phyloP scores from a whole-genome alignment of 2,797 vertebrate genomes.

The Enteromius afrohamiltoni region DNA sequence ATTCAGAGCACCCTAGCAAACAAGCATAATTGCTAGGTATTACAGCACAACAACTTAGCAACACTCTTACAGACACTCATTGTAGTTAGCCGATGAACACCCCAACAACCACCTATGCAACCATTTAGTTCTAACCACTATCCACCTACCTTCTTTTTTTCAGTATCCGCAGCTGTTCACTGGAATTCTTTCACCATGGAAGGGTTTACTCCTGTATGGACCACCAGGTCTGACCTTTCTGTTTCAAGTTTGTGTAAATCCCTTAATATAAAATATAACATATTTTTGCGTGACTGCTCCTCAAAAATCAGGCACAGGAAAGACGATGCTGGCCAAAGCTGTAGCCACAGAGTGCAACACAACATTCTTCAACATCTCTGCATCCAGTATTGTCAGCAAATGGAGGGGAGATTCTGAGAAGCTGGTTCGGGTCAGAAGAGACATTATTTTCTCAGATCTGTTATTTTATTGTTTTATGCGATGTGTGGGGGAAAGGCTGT shows the following conservation, averaged over 20 bases:
- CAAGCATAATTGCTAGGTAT: no score
- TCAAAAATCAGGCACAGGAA: constrained; percentile 87
- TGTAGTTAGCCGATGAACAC: no score
- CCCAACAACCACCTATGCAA: not conserved
- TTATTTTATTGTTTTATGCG: constrained; percentile 14
- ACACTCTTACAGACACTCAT: not conserved
- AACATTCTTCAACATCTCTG: constrained; percentile 98
- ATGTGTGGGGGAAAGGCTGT: not conserved
- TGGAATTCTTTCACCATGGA: constrained; percentile 95
- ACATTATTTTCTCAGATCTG: not conserved
- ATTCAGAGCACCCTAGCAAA: not conserved
- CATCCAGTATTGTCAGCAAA: constrained; percentile 97
- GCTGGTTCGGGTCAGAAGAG: constrained; percentile 86
- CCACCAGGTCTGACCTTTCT: constrained; percentile 83
- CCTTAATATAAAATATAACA: not conserved
- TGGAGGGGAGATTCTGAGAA: constrained; percentile 98
- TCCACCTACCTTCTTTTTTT: constrained; percentile 8
- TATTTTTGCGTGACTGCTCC: not conserved
- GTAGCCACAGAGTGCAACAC: constrained; percentile 95
- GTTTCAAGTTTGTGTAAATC: not conserved
- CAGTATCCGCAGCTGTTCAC: constrained; percentile 95
- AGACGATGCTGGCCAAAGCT: constrained; percentile 95
- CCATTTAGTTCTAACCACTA: not conserved
- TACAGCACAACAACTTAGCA: not conserved
- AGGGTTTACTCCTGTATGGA: constrained; percentile 91